These are phyloP conservation scores for Arion vulgaris DNA, from an alignment of 1,140 invertebrate species.

Conservation along the genomic window DNA sequence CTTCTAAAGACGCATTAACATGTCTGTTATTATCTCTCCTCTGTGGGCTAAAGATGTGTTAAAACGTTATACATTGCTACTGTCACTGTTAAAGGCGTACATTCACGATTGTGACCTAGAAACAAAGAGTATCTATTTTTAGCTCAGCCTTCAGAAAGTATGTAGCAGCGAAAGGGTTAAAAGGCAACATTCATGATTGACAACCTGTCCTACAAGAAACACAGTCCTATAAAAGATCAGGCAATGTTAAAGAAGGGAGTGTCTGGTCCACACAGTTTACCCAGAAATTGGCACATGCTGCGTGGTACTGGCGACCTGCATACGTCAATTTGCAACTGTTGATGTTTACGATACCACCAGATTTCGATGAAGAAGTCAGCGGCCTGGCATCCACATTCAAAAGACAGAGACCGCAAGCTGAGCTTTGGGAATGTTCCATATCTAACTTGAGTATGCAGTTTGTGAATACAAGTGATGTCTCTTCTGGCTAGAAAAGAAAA, in stretches of 20 bases:
- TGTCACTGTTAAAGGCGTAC: too few relatives aligned
- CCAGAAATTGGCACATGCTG: constrained; percentile 81
- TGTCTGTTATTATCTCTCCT: too few relatives aligned
- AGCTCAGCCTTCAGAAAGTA: too few relatives aligned
- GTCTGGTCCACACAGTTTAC: constrained; percentile 79
- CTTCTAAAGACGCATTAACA: too few relatives aligned
- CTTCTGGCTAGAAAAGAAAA: constrained; percentile 64
- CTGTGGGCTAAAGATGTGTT: too few relatives aligned
- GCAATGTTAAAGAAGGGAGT: constrained; percentile 75
- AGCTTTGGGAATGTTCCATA: constrained; percentile 54
- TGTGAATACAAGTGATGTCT: constrained; percentile 61
- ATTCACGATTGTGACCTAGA: too few relatives aligned
- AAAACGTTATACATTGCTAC: too few relatives aligned
- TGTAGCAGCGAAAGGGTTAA: too few relatives aligned
- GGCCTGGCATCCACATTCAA: constrained; percentile 65
- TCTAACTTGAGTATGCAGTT: constrained; percentile 60
- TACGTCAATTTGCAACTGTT: constrained; percentile 71
- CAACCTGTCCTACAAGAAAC: too few relatives aligned
- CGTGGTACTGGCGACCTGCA: constrained; percentile 79
- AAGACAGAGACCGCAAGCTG: constrained; percentile 74
- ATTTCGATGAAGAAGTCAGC: background rate
- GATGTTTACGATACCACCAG: background rate
- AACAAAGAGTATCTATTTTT: too few relatives aligned
- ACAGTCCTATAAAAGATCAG: constrained; percentile 59
- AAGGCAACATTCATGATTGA: too few relatives aligned